Evolutionary conservation across 2,113 vertebrate species (phyloP).

Genomic region (Illadopsis cleaveri): DNA sequence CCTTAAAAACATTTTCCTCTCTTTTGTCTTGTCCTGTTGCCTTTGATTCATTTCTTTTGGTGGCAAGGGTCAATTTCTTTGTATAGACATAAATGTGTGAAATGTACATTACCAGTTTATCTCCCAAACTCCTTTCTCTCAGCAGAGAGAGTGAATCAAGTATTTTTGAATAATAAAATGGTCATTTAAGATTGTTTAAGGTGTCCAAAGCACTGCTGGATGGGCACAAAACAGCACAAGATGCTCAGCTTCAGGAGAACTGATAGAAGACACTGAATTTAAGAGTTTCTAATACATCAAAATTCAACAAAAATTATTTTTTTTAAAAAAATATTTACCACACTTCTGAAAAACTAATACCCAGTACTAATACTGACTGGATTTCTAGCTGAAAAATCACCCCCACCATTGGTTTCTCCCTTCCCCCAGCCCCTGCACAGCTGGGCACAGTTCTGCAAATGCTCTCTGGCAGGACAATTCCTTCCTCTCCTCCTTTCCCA

Average conservation of each 20-base stretch:
- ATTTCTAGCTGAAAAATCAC: background rate
- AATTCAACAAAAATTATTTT: background rate
- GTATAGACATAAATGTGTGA: fast-evolving
- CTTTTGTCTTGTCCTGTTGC: background rate
- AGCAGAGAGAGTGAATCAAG: background rate
- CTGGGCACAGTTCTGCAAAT: background rate
- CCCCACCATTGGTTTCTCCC: fast-evolving
- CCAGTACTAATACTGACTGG: background rate
- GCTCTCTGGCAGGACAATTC: background rate
- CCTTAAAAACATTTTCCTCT: background rate
- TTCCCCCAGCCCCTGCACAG: background rate
- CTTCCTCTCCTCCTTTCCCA: constrained; percentile 59
- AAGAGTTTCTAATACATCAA: fast-evolving
- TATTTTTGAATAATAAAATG: background rate
- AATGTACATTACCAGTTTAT: background rate
- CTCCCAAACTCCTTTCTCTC: background rate
- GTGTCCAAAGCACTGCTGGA: background rate
- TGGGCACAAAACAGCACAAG: background rate
- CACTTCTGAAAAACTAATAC: background rate
- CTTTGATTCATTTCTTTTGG: background rate
- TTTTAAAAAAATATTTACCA: no score
- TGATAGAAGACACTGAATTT: background rate
- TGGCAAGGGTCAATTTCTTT: background rate
- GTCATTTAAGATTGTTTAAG: background rate
- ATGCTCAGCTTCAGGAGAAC: background rate